Base-by-base conservation (phyloP, 2,797 vertebrate genomes). In the Enteromius fasciolatus region DNA sequence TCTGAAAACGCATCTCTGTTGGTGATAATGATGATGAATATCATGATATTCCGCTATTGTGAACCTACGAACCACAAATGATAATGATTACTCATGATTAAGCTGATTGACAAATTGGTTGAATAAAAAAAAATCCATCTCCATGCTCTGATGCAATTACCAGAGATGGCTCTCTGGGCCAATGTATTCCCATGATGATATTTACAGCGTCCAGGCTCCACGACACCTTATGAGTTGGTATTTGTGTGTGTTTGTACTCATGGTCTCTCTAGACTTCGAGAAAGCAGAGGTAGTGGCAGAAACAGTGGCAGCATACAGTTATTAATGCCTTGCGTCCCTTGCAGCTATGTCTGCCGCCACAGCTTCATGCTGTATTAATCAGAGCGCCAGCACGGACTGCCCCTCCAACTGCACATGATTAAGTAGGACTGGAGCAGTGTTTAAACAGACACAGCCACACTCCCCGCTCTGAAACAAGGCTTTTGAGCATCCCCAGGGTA, bases 401-500 rank as follows among this genome's bases (percentile, higher is more conserved):
- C 74, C 85, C 83, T 83, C 82, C 73, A 68, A 76, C 67, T 78
- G 80, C 76, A 82, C 67, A 84, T 80, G 86, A 84, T 83, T 85
- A 87, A 86, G 80, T 86, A 77, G 79, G 85, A 82, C 50, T 61
- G 79, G 33, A 83, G 85, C 79, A 50, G 76, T 82, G 83, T 82
- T 85, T 87, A 85, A 83, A 89, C 87, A 90, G 83, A 84, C 82
- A 85, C 76, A 77, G 83, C 86, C 84, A 81, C 78, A 77, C 84
- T 85, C 78, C 59, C 82, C 66, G 36, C 86, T 87, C 86, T 86
- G 70, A 77, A 73, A 87, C 76, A 87, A 90, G 90, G 86, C 88
- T 83, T 86, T 87, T 86, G 63, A 87, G 77, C 83, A 76, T 87
- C 87, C 82, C 52, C 57, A 82, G 85, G 89, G 86, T 85, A 80